Conservation (phyloP, 2,113 vertebrate species). For the Onychostruthus taczanowskii region DNA sequence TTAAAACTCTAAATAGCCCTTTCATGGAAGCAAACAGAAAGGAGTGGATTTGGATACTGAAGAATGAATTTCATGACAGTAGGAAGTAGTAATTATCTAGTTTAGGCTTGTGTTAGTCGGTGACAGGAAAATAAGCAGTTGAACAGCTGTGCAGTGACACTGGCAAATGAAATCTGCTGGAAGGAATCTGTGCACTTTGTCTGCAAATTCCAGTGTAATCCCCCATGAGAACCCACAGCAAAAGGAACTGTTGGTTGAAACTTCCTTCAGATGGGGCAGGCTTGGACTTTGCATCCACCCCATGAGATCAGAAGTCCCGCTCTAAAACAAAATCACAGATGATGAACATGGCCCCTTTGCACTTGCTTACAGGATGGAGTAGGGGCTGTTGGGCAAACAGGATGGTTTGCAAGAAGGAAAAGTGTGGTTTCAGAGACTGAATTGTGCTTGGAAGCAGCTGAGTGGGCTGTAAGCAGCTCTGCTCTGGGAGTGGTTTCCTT, state of each 20-base stretch:
- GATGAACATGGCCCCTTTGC: not conserved
- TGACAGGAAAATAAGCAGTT: conserved; percentile 47
- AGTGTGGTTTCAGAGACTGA: not conserved
- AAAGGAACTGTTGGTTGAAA: not conserved
- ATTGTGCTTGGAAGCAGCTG: not conserved
- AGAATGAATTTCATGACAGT: conserved; percentile 7
- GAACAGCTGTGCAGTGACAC: conserved; percentile 23
- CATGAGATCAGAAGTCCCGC: rapidly evolving
- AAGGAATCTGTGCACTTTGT: not conserved
- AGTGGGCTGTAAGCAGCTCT: not conserved
- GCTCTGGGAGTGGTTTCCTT: conserved; percentile 45
- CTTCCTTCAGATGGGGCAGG: not conserved
- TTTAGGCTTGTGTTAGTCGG: not conserved
- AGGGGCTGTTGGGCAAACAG: not conserved
- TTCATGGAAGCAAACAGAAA: not conserved
- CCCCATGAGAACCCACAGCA: not conserved
- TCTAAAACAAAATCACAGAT: not conserved
- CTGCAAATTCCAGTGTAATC: not conserved
- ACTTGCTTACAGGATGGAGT: not conserved
- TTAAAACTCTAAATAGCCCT: conserved; percentile 2
- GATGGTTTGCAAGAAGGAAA: not conserved
- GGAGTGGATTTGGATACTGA: not conserved
- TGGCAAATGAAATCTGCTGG: not conserved
- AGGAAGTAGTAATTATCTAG: conserved; percentile 15
- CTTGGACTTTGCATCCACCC: not conserved